Evolutionary conservation across 2,797 vertebrate genomes (phyloP).

Genomic region (Chelmon rostratus): DNA sequence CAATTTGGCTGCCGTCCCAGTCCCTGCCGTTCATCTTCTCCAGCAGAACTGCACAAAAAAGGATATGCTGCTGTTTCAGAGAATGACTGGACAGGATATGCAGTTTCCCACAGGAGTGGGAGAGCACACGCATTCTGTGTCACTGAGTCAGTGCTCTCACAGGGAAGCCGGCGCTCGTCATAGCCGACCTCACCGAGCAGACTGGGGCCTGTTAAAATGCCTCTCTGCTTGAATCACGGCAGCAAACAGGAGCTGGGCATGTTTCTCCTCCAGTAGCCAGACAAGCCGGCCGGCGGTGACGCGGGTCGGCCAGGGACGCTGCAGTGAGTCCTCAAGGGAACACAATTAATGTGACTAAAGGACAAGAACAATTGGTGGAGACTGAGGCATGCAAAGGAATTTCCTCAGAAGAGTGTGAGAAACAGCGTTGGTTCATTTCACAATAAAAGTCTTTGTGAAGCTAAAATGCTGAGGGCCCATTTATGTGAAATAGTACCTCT

Average conservation of each 20-base stretch:
- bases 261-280: slow-evolving; percentile 50
- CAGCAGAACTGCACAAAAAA: slow-evolving; percentile 71
- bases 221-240: slow-evolving; percentile 72
- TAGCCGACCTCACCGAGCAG: slow-evolving; percentile 52
- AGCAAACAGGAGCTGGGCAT: slow-evolving; percentile 73
- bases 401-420: slow-evolving; percentile 59
- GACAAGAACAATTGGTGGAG: slow-evolving; percentile 56
- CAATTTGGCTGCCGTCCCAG: slow-evolving; percentile 63
- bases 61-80: slow-evolving; percentile 56
- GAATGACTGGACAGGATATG: slow-evolving; percentile 80
- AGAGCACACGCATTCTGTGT: slow-evolving; percentile 70
- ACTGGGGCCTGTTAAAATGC: slow-evolving; percentile 67
- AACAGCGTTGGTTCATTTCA: slow-evolving; percentile 10
- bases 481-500: slow-evolving; percentile 44
- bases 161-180: slow-evolving; percentile 64
- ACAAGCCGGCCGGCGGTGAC: slow-evolving; percentile 52
- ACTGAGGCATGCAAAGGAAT: slow-evolving; percentile 57
- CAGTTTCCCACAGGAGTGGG: slow-evolving; percentile 62
- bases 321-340: slow-evolving; percentile 61
- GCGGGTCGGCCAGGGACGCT: slow-evolving; percentile 45
- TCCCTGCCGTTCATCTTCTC: slow-evolving; percentile 50
- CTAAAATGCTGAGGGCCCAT: slow-evolving; percentile 2
- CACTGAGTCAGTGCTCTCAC: slow-evolving; percentile 71
- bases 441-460: neutral
- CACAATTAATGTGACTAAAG: slow-evolving; percentile 38